Evolutionary conservation across 2,113 vertebrate species (phyloP), one percentile per base, ranked within the genome.

Genomic region (Thunnus thynnus): DNA sequence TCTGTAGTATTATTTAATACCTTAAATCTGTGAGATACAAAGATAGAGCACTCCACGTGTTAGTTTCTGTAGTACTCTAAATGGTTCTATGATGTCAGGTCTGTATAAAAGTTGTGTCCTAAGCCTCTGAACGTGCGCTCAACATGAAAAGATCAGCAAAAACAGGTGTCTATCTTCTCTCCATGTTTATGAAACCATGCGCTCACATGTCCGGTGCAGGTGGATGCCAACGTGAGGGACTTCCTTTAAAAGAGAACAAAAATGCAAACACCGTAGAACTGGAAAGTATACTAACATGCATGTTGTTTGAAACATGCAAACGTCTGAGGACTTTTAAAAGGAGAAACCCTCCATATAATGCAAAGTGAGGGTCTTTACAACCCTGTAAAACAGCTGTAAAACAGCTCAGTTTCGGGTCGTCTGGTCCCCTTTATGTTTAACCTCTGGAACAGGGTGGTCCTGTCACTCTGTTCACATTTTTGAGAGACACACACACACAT

Each of bases 391-490:
- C 61, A 60, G 54, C 52, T 76, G 80, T 81, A 48, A 82, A 78
- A 72, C 54, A 11, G 66, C 62, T 93, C 78, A 0, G 78, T 60
- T 88, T 69, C 70, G 32, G 72, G 71, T 78, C 6, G 17, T 36
- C 32, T 16, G 30, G 18, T 30, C 55, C 44, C 44, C 44, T 70
- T 92, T 1, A 72, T 1, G 50, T 88, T 86, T 80, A 74, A 88
- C 72, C 76, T 48, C 72, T 66, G 44, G 41, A 62, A 11, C 90
- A 81, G 74, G 85, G 88, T 90, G 91, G 85, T 89, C 76, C 90
- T 66, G 84, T 57, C 82, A 63, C 56, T 74, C 71, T 18, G 11
- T 78, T 51, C 72, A 76, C 85, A 84, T 78, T 80, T 88, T 84
- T 74, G 44, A 61, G 57, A 71, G 54, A 36, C 36, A 36, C 36